Evolutionary conservation across 2,888 invertebrate genomes (phyloP).

Genomic region (Steromphala cineraria): DNA sequence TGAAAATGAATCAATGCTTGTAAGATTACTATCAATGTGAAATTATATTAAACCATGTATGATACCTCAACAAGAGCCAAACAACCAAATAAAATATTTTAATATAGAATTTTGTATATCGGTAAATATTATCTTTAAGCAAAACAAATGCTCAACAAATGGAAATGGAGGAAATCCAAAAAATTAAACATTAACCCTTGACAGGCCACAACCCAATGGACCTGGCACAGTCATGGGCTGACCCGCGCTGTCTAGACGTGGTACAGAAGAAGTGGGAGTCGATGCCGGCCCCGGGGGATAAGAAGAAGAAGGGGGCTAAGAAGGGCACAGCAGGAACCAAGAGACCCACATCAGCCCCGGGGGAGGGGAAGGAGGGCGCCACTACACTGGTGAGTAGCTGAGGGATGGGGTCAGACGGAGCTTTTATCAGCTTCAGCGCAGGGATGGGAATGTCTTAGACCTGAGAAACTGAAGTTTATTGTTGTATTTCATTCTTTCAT

Average conservation of each 20-base stretch:
- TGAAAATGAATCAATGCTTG: neutral
- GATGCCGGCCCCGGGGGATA: conserved; percentile 66
- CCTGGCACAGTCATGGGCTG: conserved; percentile 71
- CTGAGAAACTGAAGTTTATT: too few species aligned
- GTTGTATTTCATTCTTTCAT: too few species aligned
- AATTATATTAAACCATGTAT: too few species aligned
- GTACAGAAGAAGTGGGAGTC: conserved; percentile 72
- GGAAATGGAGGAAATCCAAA: too few species aligned
- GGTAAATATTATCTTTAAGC: too few species aligned
- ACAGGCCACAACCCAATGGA: conserved; percentile 72
- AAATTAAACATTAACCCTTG: too few species aligned
- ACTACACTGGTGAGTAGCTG: conserved; percentile 23
- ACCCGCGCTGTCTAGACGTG: conserved; percentile 68
- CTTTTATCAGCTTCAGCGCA: neutral
- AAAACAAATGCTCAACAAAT: too few species aligned
- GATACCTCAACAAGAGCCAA: too few species aligned
- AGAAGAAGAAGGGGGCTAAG: conserved; percentile 58
- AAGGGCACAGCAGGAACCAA: conserved; percentile 45
- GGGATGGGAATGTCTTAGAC: too few species aligned
- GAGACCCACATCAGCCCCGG: conserved; percentile 51
- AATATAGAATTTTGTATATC: too few species aligned
- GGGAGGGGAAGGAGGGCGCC: conserved; percentile 34
- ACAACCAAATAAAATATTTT: too few species aligned
- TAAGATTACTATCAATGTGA: neutral
- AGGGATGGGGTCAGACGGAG: neutral